Evolutionary conservation across 2,888 invertebrate genomes (phyloP).

Genomic region (Augochlorella aurata): DNA sequence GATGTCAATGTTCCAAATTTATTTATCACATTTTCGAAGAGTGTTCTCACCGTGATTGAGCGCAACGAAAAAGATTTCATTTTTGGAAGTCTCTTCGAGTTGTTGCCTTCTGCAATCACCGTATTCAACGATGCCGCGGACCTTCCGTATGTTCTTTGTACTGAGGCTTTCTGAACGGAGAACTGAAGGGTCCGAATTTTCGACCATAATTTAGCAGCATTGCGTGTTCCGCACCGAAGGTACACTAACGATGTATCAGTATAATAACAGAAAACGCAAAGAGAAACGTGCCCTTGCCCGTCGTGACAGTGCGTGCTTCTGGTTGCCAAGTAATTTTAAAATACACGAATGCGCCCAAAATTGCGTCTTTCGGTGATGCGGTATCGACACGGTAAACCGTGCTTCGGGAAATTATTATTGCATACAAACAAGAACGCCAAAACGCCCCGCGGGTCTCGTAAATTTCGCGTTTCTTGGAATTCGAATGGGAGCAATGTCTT

Average conservation of each 20-base stretch:
- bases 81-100: neutral
- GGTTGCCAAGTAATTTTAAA: conserved; percentile 47
- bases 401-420: conserved; percentile 28
- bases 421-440: conserved; percentile 26
- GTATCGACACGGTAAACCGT: conserved; percentile 25
- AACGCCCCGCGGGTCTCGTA: neutral
- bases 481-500: conserved; percentile 22
- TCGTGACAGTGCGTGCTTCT: conserved; percentile 40
- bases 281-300: conserved; percentile 31
- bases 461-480: conserved; percentile 11
- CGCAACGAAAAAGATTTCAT: no score
- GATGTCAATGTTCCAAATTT: neutral
- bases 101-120: neutral
- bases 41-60: neutral
- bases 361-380: conserved; percentile 46
- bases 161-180: neutral
- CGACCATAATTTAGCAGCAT: conserved; percentile 60
- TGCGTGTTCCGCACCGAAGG: conserved; percentile 59
- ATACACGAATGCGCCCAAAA: conserved; percentile 53
- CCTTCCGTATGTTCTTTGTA: neutral
- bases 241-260: conserved; percentile 67
- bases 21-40: neutral
- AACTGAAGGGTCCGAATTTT: conserved; percentile 39
- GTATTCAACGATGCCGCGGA: neutral
- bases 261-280: conserved; percentile 72